These are phyloP conservation scores for Paraplagusia blochii DNA, from an alignment of 2,113 vertebrate species.

Conservation along the genomic window DNA sequence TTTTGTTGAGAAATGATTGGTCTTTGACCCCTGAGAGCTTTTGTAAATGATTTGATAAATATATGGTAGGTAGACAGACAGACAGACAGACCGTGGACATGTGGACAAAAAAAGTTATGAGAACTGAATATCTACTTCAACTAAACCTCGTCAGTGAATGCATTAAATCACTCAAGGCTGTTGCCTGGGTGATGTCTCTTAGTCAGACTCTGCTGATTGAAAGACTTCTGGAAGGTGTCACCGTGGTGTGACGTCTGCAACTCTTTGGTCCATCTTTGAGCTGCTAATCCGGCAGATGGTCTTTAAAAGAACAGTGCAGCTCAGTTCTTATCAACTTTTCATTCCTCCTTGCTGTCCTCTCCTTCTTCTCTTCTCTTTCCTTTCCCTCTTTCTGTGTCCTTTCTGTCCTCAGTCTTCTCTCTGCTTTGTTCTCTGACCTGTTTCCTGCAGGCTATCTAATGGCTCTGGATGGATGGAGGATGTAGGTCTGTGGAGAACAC, in stretches of 20 bases:
- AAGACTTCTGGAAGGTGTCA: conserved; percentile 45
- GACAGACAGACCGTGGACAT: too few relatives aligned
- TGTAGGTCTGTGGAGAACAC: conserved; percentile 31
- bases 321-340: conserved; percentile 64
- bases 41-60: too few relatives aligned
- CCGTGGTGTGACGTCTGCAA: conserved; percentile 31
- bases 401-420: conserved; percentile 9
- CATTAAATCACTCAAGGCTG: conserved; percentile 12
- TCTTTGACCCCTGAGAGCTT: too few relatives aligned
- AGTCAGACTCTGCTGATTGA: conserved; percentile 34
- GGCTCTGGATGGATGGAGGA: conserved; percentile 36
- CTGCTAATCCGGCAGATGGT: conserved; percentile 68
- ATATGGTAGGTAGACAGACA: too few relatives aligned
- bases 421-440: conserved; percentile 62
- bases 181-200: conserved; percentile 53
- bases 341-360: conserved; percentile 18
- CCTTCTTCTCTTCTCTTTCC: conserved; percentile 18
- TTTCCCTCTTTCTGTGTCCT: conserved; percentile 28
- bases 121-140: background rate
- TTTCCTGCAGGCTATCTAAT: conserved; percentile 63
- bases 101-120: too few relatives aligned
- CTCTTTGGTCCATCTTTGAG: conserved; percentile 50
- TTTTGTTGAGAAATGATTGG: too few relatives aligned
- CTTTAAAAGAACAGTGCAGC: conserved; percentile 53
- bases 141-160: background rate